A percentile compares a stretch with the other conserved stretches of the same genome.
Conservation (phyloP, 1,140 invertebrate genomes). For the Drosophila micromelanica region DNA sequence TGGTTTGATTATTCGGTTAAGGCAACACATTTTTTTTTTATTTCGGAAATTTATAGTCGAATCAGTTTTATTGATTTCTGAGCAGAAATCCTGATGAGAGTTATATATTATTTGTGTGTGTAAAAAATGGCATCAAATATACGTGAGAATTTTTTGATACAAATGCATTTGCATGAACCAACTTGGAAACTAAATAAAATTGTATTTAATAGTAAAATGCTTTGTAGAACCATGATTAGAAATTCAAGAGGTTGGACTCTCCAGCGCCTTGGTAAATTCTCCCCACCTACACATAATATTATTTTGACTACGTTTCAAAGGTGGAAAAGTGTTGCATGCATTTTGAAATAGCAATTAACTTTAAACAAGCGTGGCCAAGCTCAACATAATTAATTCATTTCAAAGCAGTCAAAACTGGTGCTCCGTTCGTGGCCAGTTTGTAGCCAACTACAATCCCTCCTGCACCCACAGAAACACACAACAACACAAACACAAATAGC, state of each 20-base stretch:
- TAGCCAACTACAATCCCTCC: constrained; percentile 13
- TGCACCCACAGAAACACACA: not conserved
- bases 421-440: constrained; percentile 37
- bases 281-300: constrained; percentile 24
- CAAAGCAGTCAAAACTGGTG: constrained; percentile 28
- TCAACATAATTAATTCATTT: constrained; percentile 63
- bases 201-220: no score
- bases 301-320: constrained; percentile 17
- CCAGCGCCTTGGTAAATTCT: constrained; percentile 3
- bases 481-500: not conserved
- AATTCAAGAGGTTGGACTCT: not conserved
- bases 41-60: constrained; percentile 17
- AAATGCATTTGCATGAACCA: not conserved
- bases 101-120: not conserved
- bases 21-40: not conserved
- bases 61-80: not conserved
- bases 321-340: constrained; percentile 36
- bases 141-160: not conserved
- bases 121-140: not conserved
- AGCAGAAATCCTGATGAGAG: not conserved
- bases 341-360: constrained; percentile 63
- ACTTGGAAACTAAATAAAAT: no score
- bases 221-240: not conserved
- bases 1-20: constrained; percentile 22
- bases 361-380: constrained; percentile 48